Evolutionary conservation across 2,888 invertebrate species (phyloP).

Genomic region (Timema cristinae): DNA sequence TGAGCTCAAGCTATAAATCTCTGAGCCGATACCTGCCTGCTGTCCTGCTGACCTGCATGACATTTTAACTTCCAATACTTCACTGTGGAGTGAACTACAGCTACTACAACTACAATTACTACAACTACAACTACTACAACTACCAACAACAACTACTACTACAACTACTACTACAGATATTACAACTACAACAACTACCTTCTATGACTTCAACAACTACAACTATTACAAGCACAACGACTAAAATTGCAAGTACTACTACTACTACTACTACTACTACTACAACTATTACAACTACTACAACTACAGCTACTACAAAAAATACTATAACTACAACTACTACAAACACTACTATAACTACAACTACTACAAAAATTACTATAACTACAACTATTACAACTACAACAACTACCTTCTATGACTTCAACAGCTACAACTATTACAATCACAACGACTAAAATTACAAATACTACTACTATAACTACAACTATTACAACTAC

Average conservation of each 20-base stretch:
- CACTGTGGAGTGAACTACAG: too few species aligned
- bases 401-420: not conserved
- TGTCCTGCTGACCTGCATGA: too few species aligned
- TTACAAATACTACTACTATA: too few species aligned
- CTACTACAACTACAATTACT: not conserved
- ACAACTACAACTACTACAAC: not conserved
- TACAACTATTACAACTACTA: not conserved
- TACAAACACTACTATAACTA: not conserved
- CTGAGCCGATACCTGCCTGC: too few species aligned
- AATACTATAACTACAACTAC: not conserved
- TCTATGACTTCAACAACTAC: too few species aligned
- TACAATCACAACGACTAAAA: too few species aligned
- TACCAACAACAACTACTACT: not conserved
- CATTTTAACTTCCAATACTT: too few species aligned
- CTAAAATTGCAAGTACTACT: not conserved
- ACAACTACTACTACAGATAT: not conserved
- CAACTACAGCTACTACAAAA: not conserved
- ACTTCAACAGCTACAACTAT: too few species aligned
- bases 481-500: too few species aligned
- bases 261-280: constrained; percentile 3
- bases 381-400: not conserved
- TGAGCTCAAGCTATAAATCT: too few species aligned
- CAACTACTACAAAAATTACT: not conserved
- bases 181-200: too few species aligned
- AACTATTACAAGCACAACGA: too few species aligned